A percentile compares a stretch with the other conserved stretches of the same genome.
These are phyloP conservation scores for Bombus impatiens DNA, from an alignment of 1,140 invertebrate species.

Conservation along the genomic window DNA sequence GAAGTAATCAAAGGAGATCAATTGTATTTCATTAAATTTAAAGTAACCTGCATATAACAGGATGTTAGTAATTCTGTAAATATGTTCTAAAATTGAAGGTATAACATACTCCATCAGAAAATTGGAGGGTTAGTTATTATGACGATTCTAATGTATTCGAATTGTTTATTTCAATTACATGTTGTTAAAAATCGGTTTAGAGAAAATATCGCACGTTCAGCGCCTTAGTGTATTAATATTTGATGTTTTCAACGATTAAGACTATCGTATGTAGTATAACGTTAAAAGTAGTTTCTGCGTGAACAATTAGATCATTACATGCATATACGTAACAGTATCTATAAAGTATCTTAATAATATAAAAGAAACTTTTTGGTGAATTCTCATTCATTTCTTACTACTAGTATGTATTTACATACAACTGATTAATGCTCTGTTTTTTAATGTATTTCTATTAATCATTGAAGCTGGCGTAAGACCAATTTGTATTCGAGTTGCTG, in stretches of 20 bases:
- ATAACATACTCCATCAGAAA: slow-evolving; percentile 12
- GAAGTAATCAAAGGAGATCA: neutral
- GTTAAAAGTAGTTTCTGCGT: neutral
- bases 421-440: neutral
- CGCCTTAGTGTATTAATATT: slow-evolving; percentile 1
- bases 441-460: too few species aligned
- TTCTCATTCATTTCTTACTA: neutral
- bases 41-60: neutral
- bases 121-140: slow-evolving; percentile 33
- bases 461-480: too few species aligned
- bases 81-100: neutral
- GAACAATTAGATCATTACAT: neutral
- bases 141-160: slow-evolving; percentile 10
- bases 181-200: slow-evolving; percentile 41
- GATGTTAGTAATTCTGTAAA: neutral
- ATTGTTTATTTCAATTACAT: slow-evolving; percentile 27
- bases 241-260: neutral
- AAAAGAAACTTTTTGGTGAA: neutral
- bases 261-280: neutral
- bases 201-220: slow-evolving; percentile 43
- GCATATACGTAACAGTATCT: neutral
- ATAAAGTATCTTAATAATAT: neutral
- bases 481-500: too few species aligned
- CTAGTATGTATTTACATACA: neutral
- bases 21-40: neutral